A percentile compares a stretch with the other conserved stretches of the same genome.
phyloP scores from a whole-genome alignment of 2,113 vertebrate genomes.

The Microcebus murinus region DNA sequence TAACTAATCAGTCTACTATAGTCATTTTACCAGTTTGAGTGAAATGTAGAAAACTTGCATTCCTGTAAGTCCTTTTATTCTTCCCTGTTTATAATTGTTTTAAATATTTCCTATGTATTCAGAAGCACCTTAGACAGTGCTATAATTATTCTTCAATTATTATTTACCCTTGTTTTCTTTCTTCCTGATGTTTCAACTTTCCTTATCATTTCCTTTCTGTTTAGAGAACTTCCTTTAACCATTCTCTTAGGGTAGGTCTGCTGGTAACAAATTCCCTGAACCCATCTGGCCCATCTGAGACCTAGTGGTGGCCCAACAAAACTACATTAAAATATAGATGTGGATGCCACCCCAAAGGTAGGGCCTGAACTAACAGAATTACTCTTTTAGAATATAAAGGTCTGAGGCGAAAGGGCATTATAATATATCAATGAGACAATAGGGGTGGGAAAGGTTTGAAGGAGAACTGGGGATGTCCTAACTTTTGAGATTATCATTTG shows the following conservation, averaged over 20 bases:
- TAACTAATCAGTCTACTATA: background rate
- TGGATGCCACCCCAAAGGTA: background rate
- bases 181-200: background rate
- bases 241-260: background rate
- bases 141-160: constrained; percentile 21
- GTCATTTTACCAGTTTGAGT: background rate
- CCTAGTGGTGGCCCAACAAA: background rate
- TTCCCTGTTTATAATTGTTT: background rate
- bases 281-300: background rate
- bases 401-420: background rate
- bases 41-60: background rate
- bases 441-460: background rate
- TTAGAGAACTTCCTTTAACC: background rate
- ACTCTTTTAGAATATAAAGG: background rate
- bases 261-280: background rate
- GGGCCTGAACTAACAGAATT: background rate
- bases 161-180: background rate
- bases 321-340: background rate
- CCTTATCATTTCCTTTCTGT: background rate
- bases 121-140: background rate
- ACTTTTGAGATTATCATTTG: background rate
- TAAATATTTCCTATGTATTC: background rate
- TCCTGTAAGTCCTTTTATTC: background rate
- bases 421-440: background rate
- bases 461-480: background rate